Percentiles rank a stretch among this genome's conserved stretches.
These are phyloP conservation scores for Galbula dea DNA, from an alignment of 2,113 vertebrate species.

Conservation along the genomic window DNA sequence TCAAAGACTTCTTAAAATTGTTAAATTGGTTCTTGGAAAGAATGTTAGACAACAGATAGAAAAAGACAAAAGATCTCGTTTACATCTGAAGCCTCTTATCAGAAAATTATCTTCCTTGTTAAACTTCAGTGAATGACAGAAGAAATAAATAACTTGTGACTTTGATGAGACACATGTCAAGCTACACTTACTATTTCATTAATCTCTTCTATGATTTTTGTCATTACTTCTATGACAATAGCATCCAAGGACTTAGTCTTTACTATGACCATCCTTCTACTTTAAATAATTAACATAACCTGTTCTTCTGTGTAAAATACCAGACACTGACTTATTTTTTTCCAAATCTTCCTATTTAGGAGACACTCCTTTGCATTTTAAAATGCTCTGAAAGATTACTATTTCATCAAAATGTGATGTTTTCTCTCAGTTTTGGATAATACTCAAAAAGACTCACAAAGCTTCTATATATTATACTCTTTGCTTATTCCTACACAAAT, in stretches of 20 bases:
- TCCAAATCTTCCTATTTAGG: not conserved
- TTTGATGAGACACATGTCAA: not conserved
- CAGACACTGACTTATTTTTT: not conserved
- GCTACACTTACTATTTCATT: not conserved
- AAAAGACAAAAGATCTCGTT: not conserved
- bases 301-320: not conserved
- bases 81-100: not conserved
- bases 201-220: not conserved
- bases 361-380: not conserved
- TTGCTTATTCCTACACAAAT: not conserved
- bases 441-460: not conserved
- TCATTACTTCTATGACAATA: not conserved
- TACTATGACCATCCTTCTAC: not conserved
- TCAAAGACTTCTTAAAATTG: not conserved
- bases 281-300: not conserved
- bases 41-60: not conserved
- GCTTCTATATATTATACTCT: not conserved
- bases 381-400: not conserved
- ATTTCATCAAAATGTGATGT: not conserved
- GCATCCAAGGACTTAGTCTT: not conserved
- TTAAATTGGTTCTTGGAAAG: not conserved
- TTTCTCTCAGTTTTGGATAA: not conserved
- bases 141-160: conserved; percentile 12
- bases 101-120: not conserved
- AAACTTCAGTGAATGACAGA: not conserved